phyloP scores from a whole-genome alignment of 2,113 vertebrate genomes.

The Thermophis baileyi region DNA sequence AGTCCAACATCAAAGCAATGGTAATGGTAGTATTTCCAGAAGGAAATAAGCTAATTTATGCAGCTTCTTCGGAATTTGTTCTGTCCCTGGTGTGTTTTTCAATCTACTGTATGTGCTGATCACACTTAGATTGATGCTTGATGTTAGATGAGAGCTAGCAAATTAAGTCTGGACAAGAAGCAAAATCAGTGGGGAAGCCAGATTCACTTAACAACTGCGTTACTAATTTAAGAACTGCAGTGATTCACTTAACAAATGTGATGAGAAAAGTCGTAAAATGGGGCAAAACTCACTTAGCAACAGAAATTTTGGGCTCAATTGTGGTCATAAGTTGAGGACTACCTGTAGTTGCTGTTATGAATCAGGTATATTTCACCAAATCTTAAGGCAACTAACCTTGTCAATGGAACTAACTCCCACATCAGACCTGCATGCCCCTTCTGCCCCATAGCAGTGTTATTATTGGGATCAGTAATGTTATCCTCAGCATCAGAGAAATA shows the following conservation, averaged over 20 bases:
- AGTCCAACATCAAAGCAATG: not conserved
- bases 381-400: not conserved
- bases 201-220: no score
- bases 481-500: not conserved
- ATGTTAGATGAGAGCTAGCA: not conserved
- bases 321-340: no score
- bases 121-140: not conserved
- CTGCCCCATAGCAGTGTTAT: not conserved
- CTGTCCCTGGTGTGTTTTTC: not conserved
- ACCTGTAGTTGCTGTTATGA: not conserved
- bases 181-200: no score
- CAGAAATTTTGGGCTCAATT: no score
- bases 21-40: not conserved
- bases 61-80: not conserved
- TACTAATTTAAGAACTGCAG: no score
- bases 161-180: not conserved
- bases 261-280: no score
- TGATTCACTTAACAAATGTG: no score
- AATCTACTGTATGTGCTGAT: not conserved
- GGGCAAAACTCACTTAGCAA: no score
- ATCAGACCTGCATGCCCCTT: not conserved
- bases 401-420: not conserved
- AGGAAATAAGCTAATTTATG: not conserved
- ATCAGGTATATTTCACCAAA: not conserved
- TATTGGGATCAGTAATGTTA: not conserved